Percentiles rank a stretch among this genome's conserved stretches.
phyloP scores from a whole-genome alignment of 2,888 invertebrate genomes.

The Hedychridium roseum region DNA sequence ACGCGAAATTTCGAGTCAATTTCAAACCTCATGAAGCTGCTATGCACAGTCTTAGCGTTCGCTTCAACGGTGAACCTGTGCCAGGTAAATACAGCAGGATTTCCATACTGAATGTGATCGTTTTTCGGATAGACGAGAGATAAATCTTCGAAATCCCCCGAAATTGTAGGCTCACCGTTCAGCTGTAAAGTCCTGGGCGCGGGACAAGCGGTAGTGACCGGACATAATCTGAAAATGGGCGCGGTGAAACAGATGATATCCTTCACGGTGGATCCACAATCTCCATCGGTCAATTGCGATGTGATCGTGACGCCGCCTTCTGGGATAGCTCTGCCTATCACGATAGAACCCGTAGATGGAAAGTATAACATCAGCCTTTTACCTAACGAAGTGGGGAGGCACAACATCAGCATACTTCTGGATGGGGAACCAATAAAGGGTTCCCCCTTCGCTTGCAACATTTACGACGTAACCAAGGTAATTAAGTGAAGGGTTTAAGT shows the following conservation, averaged over 20 bases:
- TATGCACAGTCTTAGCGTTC: constrained; percentile 89
- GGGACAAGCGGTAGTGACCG: constrained; percentile 72
- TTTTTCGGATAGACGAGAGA: no score
- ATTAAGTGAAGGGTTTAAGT: constrained; percentile 21
- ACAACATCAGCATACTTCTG: constrained; percentile 82
- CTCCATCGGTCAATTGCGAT: constrained; percentile 54
- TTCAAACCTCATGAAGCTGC: constrained; percentile 96
- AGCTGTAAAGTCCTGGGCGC: constrained; percentile 81
- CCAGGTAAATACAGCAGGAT: constrained; percentile 67
- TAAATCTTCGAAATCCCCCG: no score
- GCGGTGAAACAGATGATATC: constrained; percentile 73
- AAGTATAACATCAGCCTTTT: constrained; percentile 82
- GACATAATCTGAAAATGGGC: constrained; percentile 74
- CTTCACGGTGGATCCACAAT: constrained; percentile 68
- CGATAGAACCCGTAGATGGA: constrained; percentile 71
- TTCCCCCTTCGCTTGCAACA: constrained; percentile 93
- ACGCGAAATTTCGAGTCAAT: constrained; percentile 92
- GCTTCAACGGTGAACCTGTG: constrained; percentile 75
- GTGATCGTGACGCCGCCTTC: constrained; percentile 81
- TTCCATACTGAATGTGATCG: no score
- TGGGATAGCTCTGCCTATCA: constrained; percentile 80
- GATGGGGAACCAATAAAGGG: constrained; percentile 88
- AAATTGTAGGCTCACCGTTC: constrained; percentile 83
- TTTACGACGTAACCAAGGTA: constrained; percentile 89
- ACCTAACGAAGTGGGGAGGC: constrained; percentile 87